Percentiles rank a stretch among this genome's conserved stretches.
Evolutionary conservation across 2,113 vertebrate genomes (phyloP).

Genomic region (Pantherophis guttatus): DNA sequence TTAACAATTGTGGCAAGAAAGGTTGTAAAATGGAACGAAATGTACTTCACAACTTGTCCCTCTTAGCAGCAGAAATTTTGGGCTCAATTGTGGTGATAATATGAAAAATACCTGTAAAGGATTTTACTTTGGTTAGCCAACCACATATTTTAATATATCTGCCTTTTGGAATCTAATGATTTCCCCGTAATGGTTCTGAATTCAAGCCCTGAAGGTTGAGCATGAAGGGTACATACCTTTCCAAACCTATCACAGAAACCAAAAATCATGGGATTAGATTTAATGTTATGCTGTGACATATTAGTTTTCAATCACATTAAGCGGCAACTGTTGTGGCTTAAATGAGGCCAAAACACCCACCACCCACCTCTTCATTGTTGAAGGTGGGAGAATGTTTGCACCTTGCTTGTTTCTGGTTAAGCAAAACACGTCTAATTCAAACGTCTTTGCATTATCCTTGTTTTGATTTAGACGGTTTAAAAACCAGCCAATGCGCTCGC

Average conservation of each 20-base stretch:
- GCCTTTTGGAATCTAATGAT: background rate
- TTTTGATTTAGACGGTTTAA: background rate
- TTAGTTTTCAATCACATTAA: background rate
- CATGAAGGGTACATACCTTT: background rate
- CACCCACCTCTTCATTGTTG: background rate
- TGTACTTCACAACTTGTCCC: no score
- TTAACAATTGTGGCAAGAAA: background rate
- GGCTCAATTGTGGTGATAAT: background rate
- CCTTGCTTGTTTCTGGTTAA: accelerated
- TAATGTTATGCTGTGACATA: background rate
- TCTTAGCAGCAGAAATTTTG: background rate
- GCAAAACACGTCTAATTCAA: background rate
- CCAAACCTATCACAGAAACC: background rate
- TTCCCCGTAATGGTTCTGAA: background rate
- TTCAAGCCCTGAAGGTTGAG: background rate
- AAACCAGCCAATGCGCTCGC: background rate
- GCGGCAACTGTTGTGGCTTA: background rate
- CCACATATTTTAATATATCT: no score
- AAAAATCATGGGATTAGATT: background rate
- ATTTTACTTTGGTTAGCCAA: background rate
- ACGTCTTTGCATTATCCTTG: background rate
- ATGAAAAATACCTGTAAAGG: background rate
- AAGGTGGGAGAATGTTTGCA: background rate
- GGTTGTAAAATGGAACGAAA: background rate
- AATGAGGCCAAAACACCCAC: background rate